Evolutionary conservation across 2,888 invertebrate genomes (phyloP), one percentile per base, ranked within the genome.

Genomic region (Oscheius onirici): DNA sequence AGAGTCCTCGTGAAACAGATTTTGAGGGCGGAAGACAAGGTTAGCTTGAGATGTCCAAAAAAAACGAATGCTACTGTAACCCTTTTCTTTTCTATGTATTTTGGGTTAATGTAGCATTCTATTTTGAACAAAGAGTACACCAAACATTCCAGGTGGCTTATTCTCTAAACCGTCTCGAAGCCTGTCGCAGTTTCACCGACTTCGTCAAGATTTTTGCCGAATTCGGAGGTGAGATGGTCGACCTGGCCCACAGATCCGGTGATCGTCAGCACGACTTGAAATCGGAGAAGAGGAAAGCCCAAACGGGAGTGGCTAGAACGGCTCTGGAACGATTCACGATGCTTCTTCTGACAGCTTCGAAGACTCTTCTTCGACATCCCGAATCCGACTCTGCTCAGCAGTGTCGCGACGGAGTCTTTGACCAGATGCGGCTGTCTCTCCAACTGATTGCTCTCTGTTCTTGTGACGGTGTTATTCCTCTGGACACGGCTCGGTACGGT

Each of bases 181-280:
- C 87, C 73, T 90, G 90, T 20, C 88, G 88, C 65, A 89, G 89
- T 76, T 90, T 90, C 83, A 95, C 96, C 65, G 97, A 99, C 90
- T 99, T 99, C 89, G 97, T 99, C 71, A 94, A 95, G 88, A 95
- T 96, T 24, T 99, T 99, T 90, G 95, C 96, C 82, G 95, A 96
- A 89, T 97, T 99, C 89, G 99, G 97, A 49, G 93, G 93, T 24
- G 96, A 97, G 89, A 97, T 99, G 97, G 96, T 99, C 78, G 97
- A 97, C 88, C 90, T 99, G 82, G 97, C 97, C 26, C 94, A 97
- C 88, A 91, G 97, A 73, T 95, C 95, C 22, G 95, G 92, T 17
- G 92, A 92, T 86, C 89, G 92, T 83, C 92, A 92, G 88, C 86
- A 90, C 88, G 91, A 91, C 81, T 76, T 91, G 74, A 90, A 90